These are phyloP conservation scores for Danio tinwini DNA, from an alignment of 2,797 vertebrate species.

Conservation along the genomic window DNA sequence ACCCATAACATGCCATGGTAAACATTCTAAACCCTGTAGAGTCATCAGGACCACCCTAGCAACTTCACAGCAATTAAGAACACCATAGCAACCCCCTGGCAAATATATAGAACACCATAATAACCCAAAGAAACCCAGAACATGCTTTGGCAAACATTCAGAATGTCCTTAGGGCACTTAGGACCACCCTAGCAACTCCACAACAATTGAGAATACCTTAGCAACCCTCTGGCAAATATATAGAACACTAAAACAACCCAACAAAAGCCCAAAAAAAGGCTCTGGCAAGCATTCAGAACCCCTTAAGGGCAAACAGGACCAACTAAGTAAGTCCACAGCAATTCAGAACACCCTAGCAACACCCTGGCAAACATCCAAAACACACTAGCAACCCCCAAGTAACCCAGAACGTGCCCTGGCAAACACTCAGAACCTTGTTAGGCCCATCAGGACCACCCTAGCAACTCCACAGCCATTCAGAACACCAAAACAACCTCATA, in stretches of 20 bases:
- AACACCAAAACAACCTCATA: background rate
- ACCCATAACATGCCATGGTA: background rate
- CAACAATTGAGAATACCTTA: background rate
- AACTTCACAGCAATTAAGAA: background rate
- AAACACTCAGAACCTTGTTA: background rate
- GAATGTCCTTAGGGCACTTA: background rate
- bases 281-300: too few species aligned
- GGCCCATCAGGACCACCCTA: background rate
- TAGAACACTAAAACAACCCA: too few species aligned
- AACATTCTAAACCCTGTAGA: background rate
- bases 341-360: too few species aligned
- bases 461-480: background rate
- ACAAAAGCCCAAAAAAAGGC: too few species aligned
- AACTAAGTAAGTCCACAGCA: too few species aligned
- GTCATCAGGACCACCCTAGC: background rate
- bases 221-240: too few species aligned
- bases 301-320: too few species aligned
- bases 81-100: too few species aligned
- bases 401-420: background rate
- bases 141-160: background rate
- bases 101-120: background rate
- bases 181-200: background rate
- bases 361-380: background rate
- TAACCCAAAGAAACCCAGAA: background rate
- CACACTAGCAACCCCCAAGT: background rate